Base-by-base conservation (phyloP, 2,113 vertebrate genomes). In the Grantiella picta region DNA sequence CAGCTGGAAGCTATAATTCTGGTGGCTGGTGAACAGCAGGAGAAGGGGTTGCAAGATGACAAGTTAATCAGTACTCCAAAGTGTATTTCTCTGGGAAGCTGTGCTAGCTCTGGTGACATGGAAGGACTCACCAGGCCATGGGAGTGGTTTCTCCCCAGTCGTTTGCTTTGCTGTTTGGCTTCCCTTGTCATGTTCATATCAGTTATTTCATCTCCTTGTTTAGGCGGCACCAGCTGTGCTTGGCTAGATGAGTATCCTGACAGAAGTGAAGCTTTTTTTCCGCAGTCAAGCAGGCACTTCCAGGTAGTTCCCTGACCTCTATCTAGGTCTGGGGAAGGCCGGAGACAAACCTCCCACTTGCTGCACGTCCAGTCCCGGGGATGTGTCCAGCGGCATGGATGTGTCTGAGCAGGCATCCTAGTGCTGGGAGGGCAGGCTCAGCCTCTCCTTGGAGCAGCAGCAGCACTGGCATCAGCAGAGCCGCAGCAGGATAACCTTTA, bases 1-100 rank as follows among this genome's bases (percentile, higher is more conserved):
- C 85, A 63, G 78, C 69, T 93, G 94, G 84, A 68, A 54, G 57
- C 82, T 89, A 78, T 71, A 4, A 76, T 87, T 73, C 81, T 70
- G 77, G 61, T 42, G 1, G 2, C 54, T 87, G 83, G 13, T 66
- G 87, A 93, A 28, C 66, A 91, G 94, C 68, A 56, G 92, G 93
- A 76, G 77, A 93, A 89, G 68, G 85, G 78, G 82, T 82, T 92
- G 63, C 31, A 36, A 81, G 76, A 83, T 21, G 20, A 35, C 56
- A 54, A 82, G 85, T 95, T 89, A 86, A 88, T 97, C 93, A 91
- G 50, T 56, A 72, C 91, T 95, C 47, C 66, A 18, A 91, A 95
- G 73, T 86, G 83, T 90, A 53, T 95, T 95, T 95, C 78, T 94
- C 92, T 73, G 53, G 78, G 50, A 42, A 84, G 86, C 82, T 66